A percentile compares a stretch with the other conserved stretches of the same genome.
phyloP scores from a whole-genome alignment of 2,797 vertebrate genomes.

The Pantherophis alleghaniensis region DNA sequence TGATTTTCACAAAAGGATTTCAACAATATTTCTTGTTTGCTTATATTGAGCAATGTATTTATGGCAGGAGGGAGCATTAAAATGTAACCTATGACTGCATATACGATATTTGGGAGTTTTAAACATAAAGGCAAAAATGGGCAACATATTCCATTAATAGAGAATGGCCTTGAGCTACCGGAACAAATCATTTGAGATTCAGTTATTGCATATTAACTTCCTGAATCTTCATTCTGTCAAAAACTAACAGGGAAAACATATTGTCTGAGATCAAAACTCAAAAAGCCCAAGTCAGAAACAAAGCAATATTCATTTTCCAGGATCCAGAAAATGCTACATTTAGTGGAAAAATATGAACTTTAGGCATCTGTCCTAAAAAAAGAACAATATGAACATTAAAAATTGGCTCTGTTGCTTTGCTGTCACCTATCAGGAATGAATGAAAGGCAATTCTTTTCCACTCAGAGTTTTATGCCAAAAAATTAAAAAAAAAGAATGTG shows the following conservation, averaged over 20 bases:
- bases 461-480: background rate
- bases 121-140: constrained; percentile 69
- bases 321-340: background rate
- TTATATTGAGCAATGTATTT: constrained; percentile 74
- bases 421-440: background rate
- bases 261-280: constrained; percentile 65
- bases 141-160: constrained; percentile 57
- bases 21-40: constrained; percentile 76
- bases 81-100: constrained; percentile 69
- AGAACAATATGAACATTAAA: background rate
- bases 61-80: constrained; percentile 72
- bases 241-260: constrained; percentile 40
- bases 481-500: background rate
- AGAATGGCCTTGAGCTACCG: constrained; percentile 71
- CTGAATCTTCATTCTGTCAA: constrained; percentile 68
- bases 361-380: background rate
- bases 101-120: constrained; percentile 63
- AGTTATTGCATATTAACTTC: constrained; percentile 65
- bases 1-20: constrained; percentile 76
- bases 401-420: background rate
- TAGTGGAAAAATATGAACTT: background rate
- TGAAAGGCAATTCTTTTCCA: background rate
- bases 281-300: constrained; percentile 24
- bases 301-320: background rate
- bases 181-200: constrained; percentile 68